A percentile compares a stretch with the other conserved stretches of the same genome.
Evolutionary conservation across 2,888 invertebrate genomes (phyloP).

Genomic region (Tetrapedia diversipes): DNA sequence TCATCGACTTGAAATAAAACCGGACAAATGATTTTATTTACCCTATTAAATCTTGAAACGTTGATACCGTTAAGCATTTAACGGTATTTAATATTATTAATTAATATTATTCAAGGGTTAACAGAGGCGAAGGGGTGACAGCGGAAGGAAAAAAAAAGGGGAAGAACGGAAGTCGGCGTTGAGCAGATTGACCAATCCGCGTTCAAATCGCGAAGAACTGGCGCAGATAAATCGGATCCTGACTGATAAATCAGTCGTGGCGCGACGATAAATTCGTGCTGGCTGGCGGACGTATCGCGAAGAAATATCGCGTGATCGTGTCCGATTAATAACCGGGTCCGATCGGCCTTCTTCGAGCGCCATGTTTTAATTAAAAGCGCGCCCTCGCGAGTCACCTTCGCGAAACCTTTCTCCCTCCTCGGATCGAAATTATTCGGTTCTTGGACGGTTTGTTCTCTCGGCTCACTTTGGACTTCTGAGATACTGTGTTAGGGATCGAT

Average conservation of each 20-base stretch:
- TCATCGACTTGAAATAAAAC: too few relatives aligned
- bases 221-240: conserved; percentile 67
- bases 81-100: too few relatives aligned
- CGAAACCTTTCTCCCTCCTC: background rate
- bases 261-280: conserved; percentile 66
- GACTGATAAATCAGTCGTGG: conserved; percentile 66
- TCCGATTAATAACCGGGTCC: conserved; percentile 71
- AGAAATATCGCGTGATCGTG: conserved; percentile 75
- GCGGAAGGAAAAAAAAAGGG: background rate
- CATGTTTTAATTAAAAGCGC: conserved; percentile 59
- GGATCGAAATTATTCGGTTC: background rate
- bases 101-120: too few relatives aligned
- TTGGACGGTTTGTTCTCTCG: too few relatives aligned
- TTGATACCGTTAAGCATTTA: too few relatives aligned
- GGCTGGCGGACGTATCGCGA: conserved; percentile 66
- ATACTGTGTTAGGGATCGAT: too few relatives aligned
- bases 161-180: conserved; percentile 10
- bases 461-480: too few relatives aligned
- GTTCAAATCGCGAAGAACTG: conserved; percentile 59
- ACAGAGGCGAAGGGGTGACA: background rate
- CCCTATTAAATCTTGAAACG: too few relatives aligned
- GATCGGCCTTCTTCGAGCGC: conserved; percentile 48
- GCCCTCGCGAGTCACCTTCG: conserved; percentile 1
- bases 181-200: conserved; percentile 64
- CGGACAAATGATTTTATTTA: too few relatives aligned